Base-by-base conservation (phyloP, 2,797 vertebrate species). In the Sebastes oblongus region DNA sequence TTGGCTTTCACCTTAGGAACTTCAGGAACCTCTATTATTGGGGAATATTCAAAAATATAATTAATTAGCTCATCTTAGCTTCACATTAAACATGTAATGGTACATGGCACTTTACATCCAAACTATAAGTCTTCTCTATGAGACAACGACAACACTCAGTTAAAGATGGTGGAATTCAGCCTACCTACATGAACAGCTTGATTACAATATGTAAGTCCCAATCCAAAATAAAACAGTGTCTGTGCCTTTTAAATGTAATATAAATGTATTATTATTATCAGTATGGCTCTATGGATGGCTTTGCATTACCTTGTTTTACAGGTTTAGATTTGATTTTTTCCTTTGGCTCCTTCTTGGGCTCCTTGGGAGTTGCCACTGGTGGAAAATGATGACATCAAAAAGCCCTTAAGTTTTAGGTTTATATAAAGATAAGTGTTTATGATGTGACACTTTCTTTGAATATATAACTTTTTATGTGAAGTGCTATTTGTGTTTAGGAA, bases 1-100 rank as follows among this genome's bases (percentile, higher is more conserved):
- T 87, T 90, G 32, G 36, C 78, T 70, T 83, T 87, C 46, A 80
- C 59, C 32, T 83, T 87, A 12, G 70, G 59, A 52, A 30, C 67
- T 25, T 83, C 65, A 65, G 82, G 76, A 83, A 25, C 64, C 1
- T 66, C 82, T 81, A 16, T 13, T 20, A 52, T 30, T 67, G n/a
- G 1, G 2, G 1, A 46, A 59, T 18, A 67, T 9, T 13, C 2
- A 14, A n/a, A 39, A 13, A 34, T 22, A 36, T 8, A 62, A 34
- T 62, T 62, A 0, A 61, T n/a, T n/a, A n/a, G 27, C 16, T 46
- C 16, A 46, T 39, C 36, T 39, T 54, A 56, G 3, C 5, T 12
- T 58, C 4, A 59, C 13, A 39, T 39, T 39, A 39, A 39, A 39
- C 11, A 39, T 39, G 36, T 39, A 39, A 39, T 39, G 36, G 11